Base-by-base conservation (phyloP, 1,140 invertebrate genomes). In the Megalonaias nervosa region DNA sequence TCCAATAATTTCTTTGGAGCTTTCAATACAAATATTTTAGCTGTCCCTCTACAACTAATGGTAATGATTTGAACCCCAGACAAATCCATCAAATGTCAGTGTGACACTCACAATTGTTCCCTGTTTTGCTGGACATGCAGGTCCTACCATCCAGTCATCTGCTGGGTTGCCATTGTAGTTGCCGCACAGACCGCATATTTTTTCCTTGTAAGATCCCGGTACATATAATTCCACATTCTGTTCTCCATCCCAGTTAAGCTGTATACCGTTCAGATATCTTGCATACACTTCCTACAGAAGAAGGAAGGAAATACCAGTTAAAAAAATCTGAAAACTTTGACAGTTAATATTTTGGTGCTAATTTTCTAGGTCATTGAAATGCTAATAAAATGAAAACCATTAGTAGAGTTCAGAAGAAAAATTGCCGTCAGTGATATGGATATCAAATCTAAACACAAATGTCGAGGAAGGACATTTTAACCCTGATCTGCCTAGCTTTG, bases 161-260 rank as follows among this genome's bases (percentile, higher is more conserved):
- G 96, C 48, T 17, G 75, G 71, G 55, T 85, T 64, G 58, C 71
- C 70, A 62, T 90, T 98, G 90, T 95, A 98, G 89, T 98, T 98
- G 1, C 97, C 97, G 88, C 97, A 99, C 1, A 99, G 90, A 26
- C 97, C 97, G 87, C 97, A 98, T 11, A 97, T 88, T 79, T 94
- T 93, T 23, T 93, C 92, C 85, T 95, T 94, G 88, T 94, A 96
- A 0, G 91, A 91, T 11, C 94, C 93, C 0, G 96, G 95, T 14
- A 96, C 95, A 0, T 94, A 94, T 0, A 88, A 75, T 91, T 98
- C 96, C 55, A 98, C 91, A 83, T 96, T 97, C 80, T 95, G 96
- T 71, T 94, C 93, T 1, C 97, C 96, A 87, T 97, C 96, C 97
- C 97, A 99, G 3, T 95, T 89, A 14, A 99, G 92, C 80, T 94